A percentile compares a stretch with the other conserved stretches of the same genome.
Conservation (phyloP, 2,888 invertebrate genomes). For the Tridacna crocea region DNA sequence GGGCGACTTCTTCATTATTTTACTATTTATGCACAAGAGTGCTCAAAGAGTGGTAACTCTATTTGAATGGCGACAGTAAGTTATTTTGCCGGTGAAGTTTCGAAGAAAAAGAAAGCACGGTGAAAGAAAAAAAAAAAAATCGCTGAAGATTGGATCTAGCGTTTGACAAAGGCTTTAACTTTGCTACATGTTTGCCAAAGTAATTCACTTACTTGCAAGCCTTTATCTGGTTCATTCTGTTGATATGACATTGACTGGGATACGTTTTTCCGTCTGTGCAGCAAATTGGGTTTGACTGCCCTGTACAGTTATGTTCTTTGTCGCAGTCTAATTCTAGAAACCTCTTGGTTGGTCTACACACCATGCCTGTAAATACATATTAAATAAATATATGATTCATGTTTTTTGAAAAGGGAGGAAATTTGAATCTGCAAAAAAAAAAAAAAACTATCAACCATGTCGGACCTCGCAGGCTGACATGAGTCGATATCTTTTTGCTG, state of each 20-base stretch:
- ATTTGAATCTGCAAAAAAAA: background rate
- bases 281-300: conserved; percentile 35
- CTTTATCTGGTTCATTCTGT: conserved; percentile 28
- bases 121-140: background rate
- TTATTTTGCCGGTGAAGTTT: too few relatives aligned
- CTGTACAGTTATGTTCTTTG: conserved; percentile 39
- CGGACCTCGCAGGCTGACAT: too few relatives aligned
- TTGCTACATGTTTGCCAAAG: background rate
- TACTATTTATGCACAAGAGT: too few relatives aligned
- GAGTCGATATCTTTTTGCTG: too few relatives aligned
- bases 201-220: conserved; percentile 32
- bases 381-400: background rate
- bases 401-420: background rate
- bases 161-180: background rate
- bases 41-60: too few relatives aligned
- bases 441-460: background rate
- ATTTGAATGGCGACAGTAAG: too few relatives aligned
- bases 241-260: conserved; percentile 33
- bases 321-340: conserved; percentile 31
- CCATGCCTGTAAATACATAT: conserved; percentile 21
- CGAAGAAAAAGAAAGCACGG: background rate
- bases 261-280: conserved; percentile 33
- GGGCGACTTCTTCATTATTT: too few relatives aligned
- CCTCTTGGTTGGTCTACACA: conserved; percentile 18
- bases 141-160: background rate